Evolutionary conservation across 2,797 vertebrate species (phyloP).

Genomic region (Sebastes aleutianus): DNA sequence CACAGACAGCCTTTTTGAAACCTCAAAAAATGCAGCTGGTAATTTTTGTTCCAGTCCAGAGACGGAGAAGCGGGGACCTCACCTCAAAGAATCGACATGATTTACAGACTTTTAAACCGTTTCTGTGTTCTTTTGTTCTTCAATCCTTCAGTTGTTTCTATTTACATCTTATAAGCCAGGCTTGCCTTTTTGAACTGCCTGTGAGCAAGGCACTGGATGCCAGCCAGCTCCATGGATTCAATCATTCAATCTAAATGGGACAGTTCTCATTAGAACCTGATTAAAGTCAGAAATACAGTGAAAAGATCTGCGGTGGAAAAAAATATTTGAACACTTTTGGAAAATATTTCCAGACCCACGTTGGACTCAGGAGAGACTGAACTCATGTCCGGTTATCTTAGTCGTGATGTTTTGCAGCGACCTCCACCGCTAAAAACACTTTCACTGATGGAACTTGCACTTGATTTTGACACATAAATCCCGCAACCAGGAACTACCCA

Average conservation of each 20-base stretch:
- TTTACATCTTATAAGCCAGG: neutral
- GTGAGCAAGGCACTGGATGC: neutral
- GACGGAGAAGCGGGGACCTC: neutral
- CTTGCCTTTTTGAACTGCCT: neutral
- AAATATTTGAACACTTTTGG: neutral
- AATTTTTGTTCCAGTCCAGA: neutral
- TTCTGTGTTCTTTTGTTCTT: neutral
- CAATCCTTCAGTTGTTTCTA: neutral
- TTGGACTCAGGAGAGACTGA: neutral
- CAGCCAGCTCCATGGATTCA: neutral
- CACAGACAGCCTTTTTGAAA: neutral
- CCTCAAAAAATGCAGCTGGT: neutral
- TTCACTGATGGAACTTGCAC: slow-evolving; percentile 40
- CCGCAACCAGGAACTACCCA: neutral
- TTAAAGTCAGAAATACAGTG: neutral
- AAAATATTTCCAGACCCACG: neutral
- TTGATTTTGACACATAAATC: slow-evolving; percentile 26
- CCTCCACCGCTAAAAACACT: neutral
- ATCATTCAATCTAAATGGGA: neutral
- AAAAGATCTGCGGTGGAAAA: neutral
- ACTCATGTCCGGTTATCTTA: neutral
- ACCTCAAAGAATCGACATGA: neutral
- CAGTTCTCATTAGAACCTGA: neutral
- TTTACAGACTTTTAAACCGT: neutral
- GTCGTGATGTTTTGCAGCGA: too few species aligned